Evolutionary conservation across 1,140 invertebrate species (phyloP), one percentile per base, ranked within the genome.

Genomic region (Grapholita molesta): DNA sequence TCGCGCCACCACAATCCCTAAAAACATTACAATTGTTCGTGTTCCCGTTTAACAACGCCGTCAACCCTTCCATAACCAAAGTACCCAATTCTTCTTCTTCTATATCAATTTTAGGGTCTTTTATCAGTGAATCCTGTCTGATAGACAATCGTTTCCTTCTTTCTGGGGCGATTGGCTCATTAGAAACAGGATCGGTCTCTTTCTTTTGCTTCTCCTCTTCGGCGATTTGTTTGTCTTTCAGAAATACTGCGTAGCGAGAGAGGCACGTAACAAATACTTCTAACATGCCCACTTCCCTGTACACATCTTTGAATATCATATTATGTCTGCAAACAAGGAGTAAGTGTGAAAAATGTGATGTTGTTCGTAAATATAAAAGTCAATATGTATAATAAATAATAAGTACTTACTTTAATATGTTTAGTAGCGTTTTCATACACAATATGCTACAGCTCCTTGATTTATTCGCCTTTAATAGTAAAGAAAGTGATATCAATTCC

Each of bases 191-290:
- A 72, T 76, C 11, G 66, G 70, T 53, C 18, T 82, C 77, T 28
- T 73, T 79, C 75, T 84, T 83, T 18, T 30, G 75, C 74, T 78
- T 90, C 64, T 88, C 82, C 65, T 91, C 87, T 68, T 89, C 87
- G 38, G 89, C 70, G 30, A 88, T 83, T 69, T 94, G 93, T 79
- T 95, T 94, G 75, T 96, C 95, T 87, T 96, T 96, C 3, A 97
- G 88, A 64, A 96, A 93, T 8, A 95, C 95, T 7, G 96, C 95
- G 90, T 98, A 99, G 53, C 97, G 94, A 73, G 96, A 96, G 5
- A 99, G 93, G 92, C 97, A 98, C n/a, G 96, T 97, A 0, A 99
- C 97, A 84, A 99, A 96, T 6, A 99, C 98, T 93, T 99, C 99
- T 69, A 99, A 90, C 89, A 99, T 95, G 12, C 99, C 99, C 48